Evolutionary conservation across 1,140 invertebrate species (phyloP).

Genomic region (Watersipora subatra): DNA sequence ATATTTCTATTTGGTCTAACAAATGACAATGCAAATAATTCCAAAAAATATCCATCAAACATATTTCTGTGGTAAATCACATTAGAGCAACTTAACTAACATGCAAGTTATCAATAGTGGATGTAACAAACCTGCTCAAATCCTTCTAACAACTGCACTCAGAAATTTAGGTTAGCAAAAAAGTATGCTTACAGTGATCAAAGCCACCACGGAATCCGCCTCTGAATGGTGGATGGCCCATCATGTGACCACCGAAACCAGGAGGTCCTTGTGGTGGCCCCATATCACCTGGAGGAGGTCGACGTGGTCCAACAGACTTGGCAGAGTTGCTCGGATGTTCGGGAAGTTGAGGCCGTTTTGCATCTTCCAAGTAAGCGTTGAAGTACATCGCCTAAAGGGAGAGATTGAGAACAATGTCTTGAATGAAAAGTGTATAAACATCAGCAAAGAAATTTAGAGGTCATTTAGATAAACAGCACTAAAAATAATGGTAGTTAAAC

Average conservation of each 20-base stretch:
- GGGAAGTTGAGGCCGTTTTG: constrained; percentile 80
- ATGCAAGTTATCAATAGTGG: too few species aligned
- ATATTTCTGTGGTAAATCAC: too few species aligned
- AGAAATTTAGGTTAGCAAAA: too few species aligned
- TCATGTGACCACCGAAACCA: constrained; percentile 5
- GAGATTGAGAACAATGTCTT: neutral
- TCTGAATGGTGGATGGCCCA: constrained; percentile 2
- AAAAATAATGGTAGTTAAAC: too few species aligned
- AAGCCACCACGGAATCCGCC: neutral
- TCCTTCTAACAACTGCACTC: too few species aligned
- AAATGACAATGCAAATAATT: too few species aligned
- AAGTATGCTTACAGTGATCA: neutral
- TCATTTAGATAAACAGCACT: too few species aligned
- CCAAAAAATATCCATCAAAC: too few species aligned
- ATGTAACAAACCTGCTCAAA: too few species aligned
- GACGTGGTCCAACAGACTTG: constrained; percentile 3
- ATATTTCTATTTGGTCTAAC: too few species aligned
- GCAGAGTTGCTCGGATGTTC: constrained; percentile 60
- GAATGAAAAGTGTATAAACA: neutral
- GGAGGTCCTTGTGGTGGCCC: constrained; percentile 1
- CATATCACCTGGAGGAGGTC: constrained; percentile 5
- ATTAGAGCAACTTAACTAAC: too few species aligned
- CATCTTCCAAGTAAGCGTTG: constrained; percentile 91
- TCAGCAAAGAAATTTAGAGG: neutral
- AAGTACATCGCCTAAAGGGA: constrained; percentile 61